These are phyloP conservation scores for Orientallactaga sibirica DNA, from an alignment of 2,797 vertebrate species.

Conservation along the genomic window DNA sequence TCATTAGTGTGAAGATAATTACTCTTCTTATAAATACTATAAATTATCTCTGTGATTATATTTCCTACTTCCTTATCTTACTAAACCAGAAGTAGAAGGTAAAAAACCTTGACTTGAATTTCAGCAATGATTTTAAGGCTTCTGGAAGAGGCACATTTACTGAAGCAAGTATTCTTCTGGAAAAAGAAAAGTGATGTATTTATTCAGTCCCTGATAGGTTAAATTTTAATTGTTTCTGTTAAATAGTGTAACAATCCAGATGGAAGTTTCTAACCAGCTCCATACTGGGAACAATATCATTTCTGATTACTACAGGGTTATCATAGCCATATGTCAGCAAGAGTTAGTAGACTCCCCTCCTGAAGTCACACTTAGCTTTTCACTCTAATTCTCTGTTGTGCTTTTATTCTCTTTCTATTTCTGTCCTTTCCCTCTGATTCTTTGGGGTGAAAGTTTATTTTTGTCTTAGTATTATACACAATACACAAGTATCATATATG, in stretches of 20 bases:
- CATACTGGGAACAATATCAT: not conserved
- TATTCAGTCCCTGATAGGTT: not conserved
- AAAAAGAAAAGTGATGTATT: not conserved
- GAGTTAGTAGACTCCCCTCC: not conserved
- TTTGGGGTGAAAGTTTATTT: not conserved
- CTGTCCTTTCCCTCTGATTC: no score
- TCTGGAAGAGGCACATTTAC: not conserved
- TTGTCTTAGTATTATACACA: slow-evolving; percentile 36
- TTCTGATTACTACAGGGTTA: not conserved
- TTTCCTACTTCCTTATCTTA: slow-evolving; percentile 19
- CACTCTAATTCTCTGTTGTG: not conserved
- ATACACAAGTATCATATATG: not conserved
- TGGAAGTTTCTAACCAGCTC: not conserved
- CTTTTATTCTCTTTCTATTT: no score
- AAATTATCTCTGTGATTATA: not conserved
- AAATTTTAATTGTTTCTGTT: not conserved
- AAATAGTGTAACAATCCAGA: not conserved
- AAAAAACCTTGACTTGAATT: slow-evolving; percentile 23
- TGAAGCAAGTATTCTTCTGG: not conserved
- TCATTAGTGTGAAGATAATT: not conserved
- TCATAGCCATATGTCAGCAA: not conserved
- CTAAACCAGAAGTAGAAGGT: not conserved
- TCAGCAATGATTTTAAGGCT: not conserved
- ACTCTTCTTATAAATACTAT: not conserved
- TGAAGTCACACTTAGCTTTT: not conserved